Conservation (phyloP, 2,888 invertebrate species). For the Hypomecis atomaria region DNA sequence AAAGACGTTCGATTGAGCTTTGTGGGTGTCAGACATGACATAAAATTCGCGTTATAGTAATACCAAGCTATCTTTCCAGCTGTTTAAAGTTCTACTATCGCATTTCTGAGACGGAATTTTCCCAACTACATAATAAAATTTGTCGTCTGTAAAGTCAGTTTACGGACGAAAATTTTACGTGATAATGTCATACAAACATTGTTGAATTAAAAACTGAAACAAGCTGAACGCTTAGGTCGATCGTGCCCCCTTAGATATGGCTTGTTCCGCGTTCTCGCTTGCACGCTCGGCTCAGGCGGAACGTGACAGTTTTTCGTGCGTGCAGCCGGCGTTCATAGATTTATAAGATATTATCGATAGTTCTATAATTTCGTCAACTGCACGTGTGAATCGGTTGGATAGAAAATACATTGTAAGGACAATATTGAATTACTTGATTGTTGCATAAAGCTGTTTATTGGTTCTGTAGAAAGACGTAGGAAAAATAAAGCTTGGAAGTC, state of each 20-base stretch:
- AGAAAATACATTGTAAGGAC: conserved; percentile 12
- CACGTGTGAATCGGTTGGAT: neutral
- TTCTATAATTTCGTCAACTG: neutral
- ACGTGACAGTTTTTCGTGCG: too few relatives aligned
- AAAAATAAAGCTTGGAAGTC: neutral
- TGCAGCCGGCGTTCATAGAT: too few relatives aligned
- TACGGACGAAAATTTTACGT: too few relatives aligned
- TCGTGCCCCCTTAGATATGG: too few relatives aligned
- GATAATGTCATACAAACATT: neutral
- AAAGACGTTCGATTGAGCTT: neutral
- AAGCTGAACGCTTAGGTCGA: too few relatives aligned
- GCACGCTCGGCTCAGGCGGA: too few relatives aligned
- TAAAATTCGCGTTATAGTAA: conserved; percentile 15
- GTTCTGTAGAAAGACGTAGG: conserved; percentile 10
- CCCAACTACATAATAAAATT: neutral
- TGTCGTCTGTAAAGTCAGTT: too few relatives aligned
- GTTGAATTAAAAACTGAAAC: neutral
- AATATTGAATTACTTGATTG: conserved; percentile 25
- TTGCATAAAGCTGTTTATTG: conserved; percentile 8
- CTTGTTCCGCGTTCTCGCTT: too few relatives aligned
- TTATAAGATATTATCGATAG: neutral
- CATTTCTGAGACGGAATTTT: neutral
- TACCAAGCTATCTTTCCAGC: neutral
- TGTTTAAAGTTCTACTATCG: neutral
- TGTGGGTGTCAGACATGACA: conserved; percentile 24